These are phyloP conservation scores for Zaprionus ghesquierei DNA, from an alignment of 1,140 invertebrate species.

Conservation along the genomic window DNA sequence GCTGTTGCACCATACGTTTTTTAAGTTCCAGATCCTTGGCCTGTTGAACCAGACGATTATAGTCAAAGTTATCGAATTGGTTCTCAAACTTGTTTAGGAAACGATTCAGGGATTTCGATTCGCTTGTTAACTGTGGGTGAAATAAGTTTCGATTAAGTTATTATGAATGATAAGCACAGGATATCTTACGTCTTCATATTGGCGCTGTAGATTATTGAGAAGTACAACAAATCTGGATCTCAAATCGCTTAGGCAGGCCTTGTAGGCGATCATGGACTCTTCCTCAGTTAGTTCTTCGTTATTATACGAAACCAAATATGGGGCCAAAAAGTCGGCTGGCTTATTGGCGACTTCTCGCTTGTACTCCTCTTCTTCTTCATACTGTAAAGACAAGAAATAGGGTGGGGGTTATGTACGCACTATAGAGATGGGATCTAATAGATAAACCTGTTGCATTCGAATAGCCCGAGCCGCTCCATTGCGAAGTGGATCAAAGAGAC, in stretches of 20 bases:
- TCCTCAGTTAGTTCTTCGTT: constrained; percentile 70
- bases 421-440: not conserved
- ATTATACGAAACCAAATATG: constrained; percentile 84
- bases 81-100: constrained; percentile 78
- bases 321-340: constrained; percentile 84
- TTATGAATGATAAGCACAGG: not conserved
- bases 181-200: constrained; percentile 83
- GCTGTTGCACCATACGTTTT: constrained; percentile 80
- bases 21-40: constrained; percentile 72
- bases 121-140: constrained; percentile 62
- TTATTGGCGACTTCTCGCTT: constrained; percentile 72
- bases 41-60: constrained; percentile 69
- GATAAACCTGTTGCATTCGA: constrained; percentile 55
- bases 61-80: constrained; percentile 78
- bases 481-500: constrained; percentile 84
- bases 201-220: constrained; percentile 84
- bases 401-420: not conserved
- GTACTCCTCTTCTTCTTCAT: constrained; percentile 74
- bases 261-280: constrained; percentile 81
- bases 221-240: constrained; percentile 83
- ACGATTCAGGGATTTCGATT: constrained; percentile 68
- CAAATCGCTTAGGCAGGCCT: constrained; percentile 85
- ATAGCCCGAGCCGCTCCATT: constrained; percentile 83
- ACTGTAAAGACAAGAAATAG: constrained; percentile 57
- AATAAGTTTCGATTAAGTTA: not conserved